Base-by-base conservation (phyloP, 2,888 invertebrate species). In the Phengaris alcon region DNA sequence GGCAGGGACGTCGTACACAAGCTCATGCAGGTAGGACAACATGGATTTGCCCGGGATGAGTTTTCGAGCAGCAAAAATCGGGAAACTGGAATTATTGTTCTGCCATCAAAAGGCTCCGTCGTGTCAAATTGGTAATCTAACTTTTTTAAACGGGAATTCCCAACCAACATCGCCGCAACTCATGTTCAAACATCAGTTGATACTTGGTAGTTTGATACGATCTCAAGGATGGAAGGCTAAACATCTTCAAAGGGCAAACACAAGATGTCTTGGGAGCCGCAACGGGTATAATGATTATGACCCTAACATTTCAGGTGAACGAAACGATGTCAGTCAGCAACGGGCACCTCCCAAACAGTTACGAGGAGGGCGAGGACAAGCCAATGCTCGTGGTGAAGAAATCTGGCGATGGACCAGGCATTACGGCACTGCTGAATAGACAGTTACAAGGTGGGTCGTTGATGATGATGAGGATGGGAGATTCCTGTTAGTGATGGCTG, bases 1-100 rank as follows among this genome's bases (percentile, higher is more conserved):
- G 97, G 97, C 46, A 92, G 97, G 81, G 97, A 97, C 87, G 97
- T 97, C 77, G 97, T 97, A 73, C 97, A 97, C 87, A 97, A 97
- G 87, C 94, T 97, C 73, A 96, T 97, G 95, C 97, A 97, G 95
- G 97, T 97, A 86, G 64, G 76, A 74, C 12, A 46, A 68, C n/a
- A 44, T 48, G 35, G 35, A 35, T 35, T 35, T 35, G 51, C 64
- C 68, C 8, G 48, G 6, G 48, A 48, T 48, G 48, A 72, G 54
- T 54, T 55, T 68, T 75, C 35, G 4, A 4, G 35, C 35, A 35
- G 35, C 35, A 35, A 35, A 35, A 35, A 35, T 35, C 35, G 35
- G 4, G 35, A 35, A 35, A 35, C 1, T 35, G 35, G 35, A 35
- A 35, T 35, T 35, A 35, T 35, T 35, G 35, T 2, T 35, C 35